These are phyloP conservation scores for Todiramphus chloris DNA, from an alignment of 2,113 vertebrate species.

Conservation along the genomic window DNA sequence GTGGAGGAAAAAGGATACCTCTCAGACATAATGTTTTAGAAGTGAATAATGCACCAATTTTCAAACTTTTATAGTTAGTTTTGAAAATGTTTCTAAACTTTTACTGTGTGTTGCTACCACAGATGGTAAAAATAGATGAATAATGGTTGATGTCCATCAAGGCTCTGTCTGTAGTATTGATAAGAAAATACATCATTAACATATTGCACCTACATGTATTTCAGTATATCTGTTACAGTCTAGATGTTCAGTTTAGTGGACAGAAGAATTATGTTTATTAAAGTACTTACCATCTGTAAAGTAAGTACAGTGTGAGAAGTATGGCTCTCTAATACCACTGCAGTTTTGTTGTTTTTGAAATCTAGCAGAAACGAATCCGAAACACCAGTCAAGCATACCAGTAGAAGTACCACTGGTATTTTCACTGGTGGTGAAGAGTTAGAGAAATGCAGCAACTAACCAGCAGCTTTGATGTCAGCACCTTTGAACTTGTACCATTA, in stretches of 20 bases:
- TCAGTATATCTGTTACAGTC: not conserved
- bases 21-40: not conserved
- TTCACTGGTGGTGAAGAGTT: not conserved
- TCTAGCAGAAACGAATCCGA: not conserved
- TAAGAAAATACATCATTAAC: not conserved
- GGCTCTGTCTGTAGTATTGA: not conserved
- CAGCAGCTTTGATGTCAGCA: not conserved
- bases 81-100: not conserved
- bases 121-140: not conserved
- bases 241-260: not conserved
- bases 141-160: not conserved
- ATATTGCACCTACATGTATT: not conserved
- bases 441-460: not conserved
- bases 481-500: not conserved
- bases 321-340: not conserved
- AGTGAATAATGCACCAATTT: not conserved
- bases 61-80: not conserved
- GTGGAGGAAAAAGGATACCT: not conserved
- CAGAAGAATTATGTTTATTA: not conserved
- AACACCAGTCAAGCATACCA: not conserved
- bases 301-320: not conserved
- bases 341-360: not conserved
- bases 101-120: not conserved
- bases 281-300: not conserved
- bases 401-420: not conserved